These are phyloP conservation scores for Erinaceus europaeus DNA, from an alignment of 2,113 vertebrate species.

Conservation along the genomic window DNA sequence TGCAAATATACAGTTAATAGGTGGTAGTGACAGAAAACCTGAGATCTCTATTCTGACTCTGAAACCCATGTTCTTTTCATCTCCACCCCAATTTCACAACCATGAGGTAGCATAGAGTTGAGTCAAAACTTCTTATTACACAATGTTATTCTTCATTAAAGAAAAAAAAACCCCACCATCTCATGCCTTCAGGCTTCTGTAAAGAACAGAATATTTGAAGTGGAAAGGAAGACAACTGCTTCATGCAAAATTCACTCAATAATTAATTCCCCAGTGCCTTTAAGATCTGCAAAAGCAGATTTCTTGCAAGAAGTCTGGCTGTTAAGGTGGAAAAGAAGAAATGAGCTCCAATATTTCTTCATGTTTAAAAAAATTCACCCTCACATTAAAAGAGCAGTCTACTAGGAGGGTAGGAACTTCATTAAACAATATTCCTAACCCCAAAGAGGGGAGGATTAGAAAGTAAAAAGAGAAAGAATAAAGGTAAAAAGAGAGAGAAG, in stretches of 20 bases:
- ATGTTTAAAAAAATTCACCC: conserved; percentile 9
- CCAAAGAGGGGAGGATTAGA: not conserved
- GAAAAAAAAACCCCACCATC: not conserved
- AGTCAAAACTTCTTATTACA: not conserved
- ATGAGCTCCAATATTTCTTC: not conserved
- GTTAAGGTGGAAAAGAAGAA: not conserved
- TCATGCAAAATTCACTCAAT: conserved; percentile 16
- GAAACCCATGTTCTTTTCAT: not conserved
- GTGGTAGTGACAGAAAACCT: not conserved
- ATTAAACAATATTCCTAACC: not conserved
- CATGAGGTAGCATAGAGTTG: not conserved
- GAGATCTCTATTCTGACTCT: not conserved
- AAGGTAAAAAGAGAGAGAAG: too few species aligned
- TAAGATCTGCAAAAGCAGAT: not conserved
- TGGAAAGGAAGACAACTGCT: not conserved
- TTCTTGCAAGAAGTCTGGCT: conserved; percentile 13
- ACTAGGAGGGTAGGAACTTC: not conserved
- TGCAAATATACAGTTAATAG: not conserved
- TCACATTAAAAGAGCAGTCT: conserved; percentile 15
- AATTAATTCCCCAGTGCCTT: conserved; percentile 33
- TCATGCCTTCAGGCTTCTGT: not conserved
- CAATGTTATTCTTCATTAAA: not conserved
- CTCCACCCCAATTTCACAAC: conserved; percentile 1
- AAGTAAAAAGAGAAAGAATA: conserved; percentile 1
- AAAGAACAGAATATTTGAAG: not conserved